phyloP scores from a whole-genome alignment of 2,888 invertebrate genomes.

The Spatulosminthurus flaviceps region DNA sequence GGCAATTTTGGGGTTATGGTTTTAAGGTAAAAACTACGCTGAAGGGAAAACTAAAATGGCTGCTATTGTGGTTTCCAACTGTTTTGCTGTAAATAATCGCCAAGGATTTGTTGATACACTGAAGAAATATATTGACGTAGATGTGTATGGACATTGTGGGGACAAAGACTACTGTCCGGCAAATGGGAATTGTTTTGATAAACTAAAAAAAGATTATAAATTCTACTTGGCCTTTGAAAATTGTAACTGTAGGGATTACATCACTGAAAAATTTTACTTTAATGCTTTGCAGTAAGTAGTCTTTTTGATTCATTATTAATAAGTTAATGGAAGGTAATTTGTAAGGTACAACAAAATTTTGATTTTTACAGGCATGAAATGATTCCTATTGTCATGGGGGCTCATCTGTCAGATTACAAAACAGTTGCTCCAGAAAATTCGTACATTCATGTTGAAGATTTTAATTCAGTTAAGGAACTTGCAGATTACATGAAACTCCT shows the following conservation, averaged over 20 bases:
- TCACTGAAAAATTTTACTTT: conserved; percentile 12
- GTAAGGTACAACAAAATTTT: too few species aligned
- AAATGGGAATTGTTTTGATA: conserved; percentile 67
- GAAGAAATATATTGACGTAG: conserved; percentile 85
- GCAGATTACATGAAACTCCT: not conserved
- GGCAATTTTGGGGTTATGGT: too few species aligned
- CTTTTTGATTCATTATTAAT: not conserved
- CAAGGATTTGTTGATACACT: conserved; percentile 87
- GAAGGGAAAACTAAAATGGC: conserved; percentile 57
- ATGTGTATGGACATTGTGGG: conserved; percentile 92
- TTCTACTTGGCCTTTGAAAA: conserved; percentile 66
- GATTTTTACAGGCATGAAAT: conserved; percentile 21
- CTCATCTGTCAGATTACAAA: conserved; percentile 26
- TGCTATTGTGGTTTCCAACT: conserved; percentile 60
- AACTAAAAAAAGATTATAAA: conserved; percentile 63
- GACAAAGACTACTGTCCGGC: conserved; percentile 74
- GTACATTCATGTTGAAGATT: conserved; percentile 32
- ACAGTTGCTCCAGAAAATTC: conserved; percentile 13
- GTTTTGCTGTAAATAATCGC: conserved; percentile 67
- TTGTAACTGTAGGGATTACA: conserved; percentile 48
- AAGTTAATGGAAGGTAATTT: too few species aligned
- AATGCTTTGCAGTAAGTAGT: conserved; percentile 9
- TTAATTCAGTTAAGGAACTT: not conserved
- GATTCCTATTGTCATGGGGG: conserved; percentile 23
- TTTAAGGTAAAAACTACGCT: conserved; percentile 54